These are phyloP conservation scores for Sternotherus odoratus DNA, from an alignment of 2,797 vertebrate genomes.

Conservation along the genomic window DNA sequence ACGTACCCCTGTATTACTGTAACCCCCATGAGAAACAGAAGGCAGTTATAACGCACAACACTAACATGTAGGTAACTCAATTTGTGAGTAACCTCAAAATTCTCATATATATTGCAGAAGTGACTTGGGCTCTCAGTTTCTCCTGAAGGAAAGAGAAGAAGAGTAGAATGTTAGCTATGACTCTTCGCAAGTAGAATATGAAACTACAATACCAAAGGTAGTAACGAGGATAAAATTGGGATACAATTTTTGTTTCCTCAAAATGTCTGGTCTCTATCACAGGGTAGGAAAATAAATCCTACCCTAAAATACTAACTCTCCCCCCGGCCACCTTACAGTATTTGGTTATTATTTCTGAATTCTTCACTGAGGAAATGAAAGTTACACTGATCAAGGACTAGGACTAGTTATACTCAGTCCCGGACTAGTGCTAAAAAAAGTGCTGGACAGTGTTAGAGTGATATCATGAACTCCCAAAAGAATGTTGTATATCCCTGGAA, in stretches of 20 bases:
- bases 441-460: neutral
- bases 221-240: neutral
- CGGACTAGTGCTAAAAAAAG: neutral
- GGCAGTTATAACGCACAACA: rapidly evolving
- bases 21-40: neutral
- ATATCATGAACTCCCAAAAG: neutral
- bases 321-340: neutral
- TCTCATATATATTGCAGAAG: neutral
- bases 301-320: neutral
- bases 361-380: neutral
- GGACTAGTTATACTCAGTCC: neutral
- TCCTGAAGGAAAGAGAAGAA: neutral
- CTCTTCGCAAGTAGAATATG: neutral
- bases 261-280: neutral
- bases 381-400: neutral
- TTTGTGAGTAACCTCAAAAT: neutral
- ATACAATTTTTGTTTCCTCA: neutral
- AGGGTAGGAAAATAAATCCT: neutral
- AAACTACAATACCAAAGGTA: neutral
- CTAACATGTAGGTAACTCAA: neutral
- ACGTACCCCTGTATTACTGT: neutral
- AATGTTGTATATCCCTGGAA: neutral
- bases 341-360: neutral
- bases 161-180: neutral
- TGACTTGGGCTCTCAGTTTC: neutral